Evolutionary conservation across 2,113 vertebrate genomes (phyloP), one percentile per base, ranked within the genome.

Genomic region (Ahaetulla prasina): DNA sequence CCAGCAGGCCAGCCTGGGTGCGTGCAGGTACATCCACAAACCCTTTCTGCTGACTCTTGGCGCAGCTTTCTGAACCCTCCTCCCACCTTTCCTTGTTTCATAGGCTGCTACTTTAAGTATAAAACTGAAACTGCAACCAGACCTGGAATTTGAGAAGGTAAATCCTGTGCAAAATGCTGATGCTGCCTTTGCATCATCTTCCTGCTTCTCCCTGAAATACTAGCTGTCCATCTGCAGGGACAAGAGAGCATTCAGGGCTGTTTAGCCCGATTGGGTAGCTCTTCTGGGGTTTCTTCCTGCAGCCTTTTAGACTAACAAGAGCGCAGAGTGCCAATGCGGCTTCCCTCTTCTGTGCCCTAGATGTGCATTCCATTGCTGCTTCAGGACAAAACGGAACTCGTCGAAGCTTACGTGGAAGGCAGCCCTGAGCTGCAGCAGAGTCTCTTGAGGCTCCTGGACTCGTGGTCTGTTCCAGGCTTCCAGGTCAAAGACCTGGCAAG

Each of bases 131-230:
- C 95, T 98, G 49, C 98, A 98, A 96, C 94, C 96, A 6, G 97
- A 98, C 23, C 97, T 98, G 45, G 96, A 98, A 85, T 90, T 98
- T 93, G 98, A 99, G 91, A 97, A 98, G 98, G 99, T 99, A 90
- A 98, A 98, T 91, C 88, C 43, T 92, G 57, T 45, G 89, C 47
- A 90, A 89, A 91, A 49, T 35, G 89, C 53, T 89, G 91, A 91
- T 88, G 91, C 91, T 89, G 23, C 16, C n/a, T 1, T 68, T 45
- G 80, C 35, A 39, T 22, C 35, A 0, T 8, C 89, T 90, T n/a
- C 52, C 50, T 45, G 7, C 57, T 35, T 90, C 30, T 53, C 50
- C 22, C 22, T 25, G 35, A 84, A 52, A 54, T 39, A 3, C 35
- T 47, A 45, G 39, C 18, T 23, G 23, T 16, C 39, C 55, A 8